phyloP scores from a whole-genome alignment of 2,113 vertebrate species.

The Hippocampus zosterae region DNA sequence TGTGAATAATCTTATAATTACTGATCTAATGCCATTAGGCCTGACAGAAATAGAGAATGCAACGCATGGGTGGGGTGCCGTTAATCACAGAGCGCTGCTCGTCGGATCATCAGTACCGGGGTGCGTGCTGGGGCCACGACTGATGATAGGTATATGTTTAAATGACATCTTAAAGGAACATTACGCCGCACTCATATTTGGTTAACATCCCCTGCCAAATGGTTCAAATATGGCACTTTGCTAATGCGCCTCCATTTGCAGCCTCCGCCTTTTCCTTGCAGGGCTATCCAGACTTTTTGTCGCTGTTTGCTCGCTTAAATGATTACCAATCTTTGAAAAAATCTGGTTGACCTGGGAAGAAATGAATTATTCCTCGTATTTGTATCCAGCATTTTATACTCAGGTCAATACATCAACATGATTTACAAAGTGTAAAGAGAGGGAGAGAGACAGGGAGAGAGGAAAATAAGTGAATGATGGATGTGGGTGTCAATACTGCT shows the following conservation, averaged over 20 bases:
- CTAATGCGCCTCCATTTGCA: conserved; percentile 45
- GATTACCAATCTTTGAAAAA: background rate
- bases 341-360: background rate
- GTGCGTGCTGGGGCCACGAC: conserved; percentile 50
- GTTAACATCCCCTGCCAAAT: conserved; percentile 68
- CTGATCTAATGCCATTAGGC: conserved; percentile 76
- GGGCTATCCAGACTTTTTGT: background rate
- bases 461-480: too few species aligned
- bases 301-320: background rate
- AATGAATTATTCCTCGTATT: background rate
- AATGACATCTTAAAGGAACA: conserved; percentile 77
- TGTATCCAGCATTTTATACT: background rate
- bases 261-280: conserved; percentile 43
- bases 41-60: conserved; percentile 77
- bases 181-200: conserved; percentile 71
- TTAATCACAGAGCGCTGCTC: conserved; percentile 69
- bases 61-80: conserved; percentile 73
- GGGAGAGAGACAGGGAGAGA: too few species aligned
- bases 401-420: background rate
- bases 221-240: conserved; percentile 60
- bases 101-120: conserved; percentile 66
- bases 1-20: conserved; percentile 80
- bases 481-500: too few species aligned
- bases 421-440: too few species aligned
- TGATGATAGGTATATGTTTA: conserved; percentile 73